Evolutionary conservation across 2,888 invertebrate species (phyloP).

Genomic region (Meteorus colon): DNA sequence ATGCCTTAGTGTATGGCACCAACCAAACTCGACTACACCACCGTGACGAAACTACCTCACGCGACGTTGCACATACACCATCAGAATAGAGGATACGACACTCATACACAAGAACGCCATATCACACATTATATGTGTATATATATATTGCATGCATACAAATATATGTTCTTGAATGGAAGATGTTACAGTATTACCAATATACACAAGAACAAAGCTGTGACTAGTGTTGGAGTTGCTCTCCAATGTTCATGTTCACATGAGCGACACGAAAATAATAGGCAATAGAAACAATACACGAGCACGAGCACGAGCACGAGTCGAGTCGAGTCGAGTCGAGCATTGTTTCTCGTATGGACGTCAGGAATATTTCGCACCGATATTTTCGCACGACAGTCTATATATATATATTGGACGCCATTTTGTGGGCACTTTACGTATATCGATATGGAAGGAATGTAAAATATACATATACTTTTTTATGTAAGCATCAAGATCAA

Average conservation of each 20-base stretch:
- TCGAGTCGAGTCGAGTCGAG: slow-evolving; percentile 29
- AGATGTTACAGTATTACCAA: slow-evolving; percentile 22
- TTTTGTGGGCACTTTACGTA: slow-evolving; percentile 35
- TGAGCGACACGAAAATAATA: slow-evolving; percentile 52
- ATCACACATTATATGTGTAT: not conserved
- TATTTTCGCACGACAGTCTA: slow-evolving; percentile 39
- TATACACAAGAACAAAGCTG: not conserved
- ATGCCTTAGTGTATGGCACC: slow-evolving; percentile 11
- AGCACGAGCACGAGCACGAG: slow-evolving; percentile 5
- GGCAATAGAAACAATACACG: slow-evolving; percentile 53
- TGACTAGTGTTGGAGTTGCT: slow-evolving; percentile 24
- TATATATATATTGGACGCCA: slow-evolving; percentile 41
- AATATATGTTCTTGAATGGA: slow-evolving; percentile 14
- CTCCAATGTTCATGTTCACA: slow-evolving; percentile 35
- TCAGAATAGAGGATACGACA: slow-evolving; percentile 16
- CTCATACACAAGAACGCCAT: not conserved
- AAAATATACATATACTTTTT: not conserved
- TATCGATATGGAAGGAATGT: not conserved
- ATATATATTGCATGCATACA: slow-evolving; percentile 1
- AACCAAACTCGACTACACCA: slow-evolving; percentile 32
- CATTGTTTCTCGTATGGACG: slow-evolving; percentile 49
- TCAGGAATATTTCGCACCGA: slow-evolving; percentile 32
- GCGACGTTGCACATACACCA: slow-evolving; percentile 14
- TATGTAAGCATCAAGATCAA: not conserved
- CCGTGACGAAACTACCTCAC: slow-evolving; percentile 42